Conservation (phyloP, 2,888 invertebrate genomes). For the Lepidocyrtinus sp. region DNA sequence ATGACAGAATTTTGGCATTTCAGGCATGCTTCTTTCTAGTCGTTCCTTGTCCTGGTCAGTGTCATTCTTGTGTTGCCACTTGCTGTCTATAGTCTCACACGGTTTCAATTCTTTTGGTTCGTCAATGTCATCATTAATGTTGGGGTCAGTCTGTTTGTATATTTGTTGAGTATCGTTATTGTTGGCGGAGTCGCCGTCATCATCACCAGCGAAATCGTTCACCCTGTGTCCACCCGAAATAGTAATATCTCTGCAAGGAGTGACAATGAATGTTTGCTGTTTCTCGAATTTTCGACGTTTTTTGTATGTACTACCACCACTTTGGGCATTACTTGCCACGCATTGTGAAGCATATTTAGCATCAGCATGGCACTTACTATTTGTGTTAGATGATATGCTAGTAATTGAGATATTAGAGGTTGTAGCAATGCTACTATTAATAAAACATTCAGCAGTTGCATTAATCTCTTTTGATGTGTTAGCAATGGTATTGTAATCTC, state of each 20-base stretch:
- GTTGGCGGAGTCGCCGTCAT: constrained; percentile 13
- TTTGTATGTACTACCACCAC: constrained; percentile 24
- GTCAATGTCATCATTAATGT: constrained; percentile 5
- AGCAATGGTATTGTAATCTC: constrained; percentile 15
- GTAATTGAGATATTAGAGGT: constrained; percentile 25
- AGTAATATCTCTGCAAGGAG: constrained; percentile 46
- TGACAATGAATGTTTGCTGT: constrained; percentile 51
- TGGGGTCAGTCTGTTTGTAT: neutral
- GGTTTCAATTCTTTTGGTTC: neutral
- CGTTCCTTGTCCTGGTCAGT: neutral
- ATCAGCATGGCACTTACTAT: no score
- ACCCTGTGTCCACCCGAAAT: constrained; percentile 49
- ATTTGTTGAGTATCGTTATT: neutral
- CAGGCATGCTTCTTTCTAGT: neutral
- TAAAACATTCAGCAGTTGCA: constrained; percentile 23
- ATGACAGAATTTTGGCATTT: no score
- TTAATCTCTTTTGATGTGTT: constrained; percentile 34
- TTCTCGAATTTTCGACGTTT: constrained; percentile 45
- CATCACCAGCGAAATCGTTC: constrained; percentile 23
- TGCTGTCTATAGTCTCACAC: neutral
- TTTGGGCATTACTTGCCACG: neutral
- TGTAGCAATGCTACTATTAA: constrained; percentile 28
- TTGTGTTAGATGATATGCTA: constrained; percentile 2
- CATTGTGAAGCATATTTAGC: constrained; percentile 19
- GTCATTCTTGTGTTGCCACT: neutral